These are phyloP conservation scores for Drosophila bunnanda DNA, from an alignment of 2,888 invertebrate species.

Conservation along the genomic window DNA sequence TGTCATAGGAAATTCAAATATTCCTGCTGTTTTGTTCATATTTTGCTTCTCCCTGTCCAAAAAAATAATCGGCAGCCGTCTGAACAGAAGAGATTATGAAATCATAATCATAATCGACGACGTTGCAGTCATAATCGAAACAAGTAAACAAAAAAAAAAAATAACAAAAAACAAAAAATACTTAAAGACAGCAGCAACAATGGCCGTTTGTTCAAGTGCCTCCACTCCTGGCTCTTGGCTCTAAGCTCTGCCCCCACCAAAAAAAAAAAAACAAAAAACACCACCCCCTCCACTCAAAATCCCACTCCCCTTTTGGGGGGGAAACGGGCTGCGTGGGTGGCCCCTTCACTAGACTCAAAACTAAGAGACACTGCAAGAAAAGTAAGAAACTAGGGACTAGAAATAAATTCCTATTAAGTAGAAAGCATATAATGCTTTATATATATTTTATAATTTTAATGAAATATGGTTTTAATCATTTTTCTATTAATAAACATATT, in stretches of 20 bases:
- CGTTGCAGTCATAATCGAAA: slow-evolving; percentile 69
- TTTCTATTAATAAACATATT: too few relatives aligned
- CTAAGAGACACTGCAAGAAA: not conserved
- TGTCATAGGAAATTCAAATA: not conserved
- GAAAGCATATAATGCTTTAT: not conserved
- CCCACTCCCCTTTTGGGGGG: not conserved
- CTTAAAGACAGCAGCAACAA: slow-evolving; percentile 66
- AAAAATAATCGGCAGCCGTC: slow-evolving; percentile 2
- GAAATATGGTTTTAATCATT: not conserved
- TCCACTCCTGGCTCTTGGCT: slow-evolving; percentile 19
- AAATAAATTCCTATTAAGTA: not conserved
- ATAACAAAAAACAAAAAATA: slow-evolving; percentile 52
- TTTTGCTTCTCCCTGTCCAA: not conserved
- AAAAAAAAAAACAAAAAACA: slow-evolving; percentile 2
- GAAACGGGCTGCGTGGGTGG: slow-evolving; percentile 69
- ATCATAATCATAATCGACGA: slow-evolving; percentile 58
- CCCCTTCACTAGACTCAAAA: slow-evolving; percentile 39
- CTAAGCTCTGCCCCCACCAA: not conserved
- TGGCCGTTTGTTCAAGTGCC: slow-evolving; percentile 50
- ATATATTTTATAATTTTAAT: not conserved
- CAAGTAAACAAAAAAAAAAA: slow-evolving; percentile 57
- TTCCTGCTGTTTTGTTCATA: not conserved
- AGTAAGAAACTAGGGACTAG: not conserved
- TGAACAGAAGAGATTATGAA: slow-evolving; percentile 75
- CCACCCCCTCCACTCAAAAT: slow-evolving; percentile 13